phyloP scores from a whole-genome alignment of 2,113 vertebrate species.

The Oreochromis spilurus region DNA sequence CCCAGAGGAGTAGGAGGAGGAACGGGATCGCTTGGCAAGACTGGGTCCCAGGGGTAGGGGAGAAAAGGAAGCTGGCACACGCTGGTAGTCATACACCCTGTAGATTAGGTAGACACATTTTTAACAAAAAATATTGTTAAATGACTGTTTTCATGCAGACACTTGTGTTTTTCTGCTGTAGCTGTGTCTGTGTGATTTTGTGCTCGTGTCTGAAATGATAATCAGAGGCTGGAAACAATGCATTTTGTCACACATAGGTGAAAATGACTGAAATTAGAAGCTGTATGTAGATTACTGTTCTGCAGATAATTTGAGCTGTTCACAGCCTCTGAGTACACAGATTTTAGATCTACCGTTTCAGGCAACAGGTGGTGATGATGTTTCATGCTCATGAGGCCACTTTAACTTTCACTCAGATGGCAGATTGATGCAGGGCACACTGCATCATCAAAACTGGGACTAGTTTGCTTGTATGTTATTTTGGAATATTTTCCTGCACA shows the following conservation, averaged over 20 bases:
- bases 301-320: neutral
- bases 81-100: conserved; percentile 77
- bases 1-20: conserved; percentile 67
- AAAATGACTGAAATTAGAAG: neutral
- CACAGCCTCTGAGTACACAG: neutral
- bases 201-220: neutral
- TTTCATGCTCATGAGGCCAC: neutral
- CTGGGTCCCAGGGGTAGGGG: conserved; percentile 63
- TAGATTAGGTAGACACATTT: neutral
- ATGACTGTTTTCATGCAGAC: neutral
- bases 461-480: neutral
- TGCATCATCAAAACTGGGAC: neutral
- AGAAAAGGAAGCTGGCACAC: conserved; percentile 70
- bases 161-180: neutral
- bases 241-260: neutral
- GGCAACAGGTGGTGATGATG: neutral
- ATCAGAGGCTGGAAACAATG: neutral
- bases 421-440: neutral
- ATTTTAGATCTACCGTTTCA: neutral
- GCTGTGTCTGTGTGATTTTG: neutral
- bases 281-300: neutral
- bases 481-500: neutral
- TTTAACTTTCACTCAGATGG: neutral
- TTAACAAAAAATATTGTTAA: neutral
- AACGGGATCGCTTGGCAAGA: conserved; percentile 69